A percentile compares a stretch with the other conserved stretches of the same genome.
phyloP scores from a whole-genome alignment of 1,140 invertebrate genomes.

The Habropoda laboriosa region DNA sequence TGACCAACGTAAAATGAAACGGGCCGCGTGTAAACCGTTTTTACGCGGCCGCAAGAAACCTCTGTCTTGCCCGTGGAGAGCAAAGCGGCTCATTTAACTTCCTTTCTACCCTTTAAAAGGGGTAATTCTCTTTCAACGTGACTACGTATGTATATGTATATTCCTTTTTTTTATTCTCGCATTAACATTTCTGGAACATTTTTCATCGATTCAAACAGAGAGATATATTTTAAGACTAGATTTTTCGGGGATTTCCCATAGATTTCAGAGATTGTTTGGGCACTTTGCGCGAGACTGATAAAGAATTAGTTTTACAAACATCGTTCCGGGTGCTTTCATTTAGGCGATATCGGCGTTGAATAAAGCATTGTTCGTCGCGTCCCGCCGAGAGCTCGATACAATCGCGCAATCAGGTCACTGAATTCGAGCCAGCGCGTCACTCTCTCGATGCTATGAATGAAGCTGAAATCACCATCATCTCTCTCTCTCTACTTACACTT shows the following conservation, averaged over 20 bases:
- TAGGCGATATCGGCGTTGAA: not conserved
- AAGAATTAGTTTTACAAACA: not conserved
- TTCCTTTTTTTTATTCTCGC: too few species aligned
- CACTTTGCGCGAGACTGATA: not conserved
- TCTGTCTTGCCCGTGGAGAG: not conserved
- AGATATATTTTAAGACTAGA: too few species aligned
- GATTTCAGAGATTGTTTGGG: not conserved
- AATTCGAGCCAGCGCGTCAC: not conserved
- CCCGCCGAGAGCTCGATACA: slow-evolving; percentile 18
- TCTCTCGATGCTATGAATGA: not conserved
- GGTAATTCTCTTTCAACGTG: not conserved
- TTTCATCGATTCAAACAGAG: too few species aligned
- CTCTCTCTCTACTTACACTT: too few species aligned
- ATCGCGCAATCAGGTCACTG: slow-evolving; percentile 29
- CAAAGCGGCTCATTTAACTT: not conserved
- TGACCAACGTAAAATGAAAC: slow-evolving; percentile 23
- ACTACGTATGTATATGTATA: too few species aligned
- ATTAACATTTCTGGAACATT: too few species aligned
- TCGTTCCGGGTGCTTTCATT: not conserved
- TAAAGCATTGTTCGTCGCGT: not conserved
- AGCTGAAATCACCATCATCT: slow-evolving; percentile 10
- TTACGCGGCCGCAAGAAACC: not conserved
- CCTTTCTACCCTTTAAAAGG: not conserved
- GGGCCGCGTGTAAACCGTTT: not conserved
- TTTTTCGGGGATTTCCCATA: too few species aligned